These are phyloP conservation scores for Aphelenchoides fujianensis DNA, from an alignment of 1,140 invertebrate genomes.

Conservation along the genomic window DNA sequence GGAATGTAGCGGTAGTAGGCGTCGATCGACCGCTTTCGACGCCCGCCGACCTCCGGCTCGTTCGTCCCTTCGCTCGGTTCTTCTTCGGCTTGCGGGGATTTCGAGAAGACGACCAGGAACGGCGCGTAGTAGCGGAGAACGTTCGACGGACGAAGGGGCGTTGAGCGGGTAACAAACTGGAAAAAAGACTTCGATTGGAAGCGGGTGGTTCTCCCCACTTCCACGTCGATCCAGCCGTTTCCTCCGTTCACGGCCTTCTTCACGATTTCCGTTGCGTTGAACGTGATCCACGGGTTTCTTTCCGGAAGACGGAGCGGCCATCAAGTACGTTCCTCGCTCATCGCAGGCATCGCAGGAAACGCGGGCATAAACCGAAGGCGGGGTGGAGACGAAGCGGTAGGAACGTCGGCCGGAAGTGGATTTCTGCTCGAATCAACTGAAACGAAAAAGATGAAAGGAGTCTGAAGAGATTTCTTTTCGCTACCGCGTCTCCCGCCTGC, in stretches of 20 bases:
- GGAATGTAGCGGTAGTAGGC: constrained; percentile 12
- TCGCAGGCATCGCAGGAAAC: neutral
- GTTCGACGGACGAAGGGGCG: no score
- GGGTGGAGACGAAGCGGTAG: neutral
- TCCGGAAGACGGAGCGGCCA: neutral
- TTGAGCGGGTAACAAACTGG: no score
- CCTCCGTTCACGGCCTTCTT: neutral
- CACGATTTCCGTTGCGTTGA: neutral
- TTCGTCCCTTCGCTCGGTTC: neutral
- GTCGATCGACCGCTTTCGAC: constrained; percentile 6
- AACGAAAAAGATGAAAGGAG: no score
- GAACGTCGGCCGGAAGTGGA: neutral
- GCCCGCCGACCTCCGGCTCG: neutral
- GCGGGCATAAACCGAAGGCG: no score
- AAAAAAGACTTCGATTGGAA: no score
- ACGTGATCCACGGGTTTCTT: neutral
- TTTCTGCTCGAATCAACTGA: neutral
- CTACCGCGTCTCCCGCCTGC: neutral
- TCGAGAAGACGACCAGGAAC: neutral
- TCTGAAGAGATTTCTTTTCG: no score
- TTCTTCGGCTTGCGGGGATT: neutral
- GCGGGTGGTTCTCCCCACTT: no score
- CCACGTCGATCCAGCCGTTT: neutral
- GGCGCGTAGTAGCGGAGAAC: no score
- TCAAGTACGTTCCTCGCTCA: neutral